Percentiles rank a stretch among this genome's conserved stretches.
Evolutionary conservation across 2,888 invertebrate genomes (phyloP).

Genomic region (Pharmacophagus antenor): DNA sequence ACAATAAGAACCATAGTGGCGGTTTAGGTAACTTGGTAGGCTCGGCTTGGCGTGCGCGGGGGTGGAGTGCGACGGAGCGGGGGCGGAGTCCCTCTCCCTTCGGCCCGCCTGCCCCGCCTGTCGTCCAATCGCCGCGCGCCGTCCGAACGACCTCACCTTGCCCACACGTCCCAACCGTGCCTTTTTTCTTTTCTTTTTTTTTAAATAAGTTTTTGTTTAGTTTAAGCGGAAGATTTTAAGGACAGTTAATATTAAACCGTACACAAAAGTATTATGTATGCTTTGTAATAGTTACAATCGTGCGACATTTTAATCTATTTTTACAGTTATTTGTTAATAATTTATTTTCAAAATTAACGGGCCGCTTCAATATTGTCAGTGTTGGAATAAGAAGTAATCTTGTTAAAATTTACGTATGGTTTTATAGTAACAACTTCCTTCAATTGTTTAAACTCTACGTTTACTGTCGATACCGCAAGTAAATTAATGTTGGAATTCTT

Average conservation of each 20-base stretch:
- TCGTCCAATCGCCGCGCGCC: constrained; percentile 65
- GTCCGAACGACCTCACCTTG: constrained; percentile 72
- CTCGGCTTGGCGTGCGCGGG: constrained; percentile 57
- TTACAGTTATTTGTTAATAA: background rate
- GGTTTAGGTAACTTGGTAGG: constrained; percentile 60
- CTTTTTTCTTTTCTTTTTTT: constrained; percentile 54
- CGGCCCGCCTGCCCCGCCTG: constrained; percentile 67
- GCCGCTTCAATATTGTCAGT: too few relatives aligned
- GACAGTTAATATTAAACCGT: background rate
- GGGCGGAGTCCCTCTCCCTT: constrained; percentile 61
- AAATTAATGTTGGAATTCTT: too few relatives aligned
- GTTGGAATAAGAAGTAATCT: too few relatives aligned
- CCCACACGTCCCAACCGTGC: constrained; percentile 69
- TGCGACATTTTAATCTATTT: background rate
- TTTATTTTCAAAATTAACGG: too few relatives aligned
- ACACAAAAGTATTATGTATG: background rate
- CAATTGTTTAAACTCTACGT: too few relatives aligned
- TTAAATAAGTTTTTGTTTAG: constrained; percentile 16
- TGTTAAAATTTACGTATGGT: too few relatives aligned
- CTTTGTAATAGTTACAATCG: constrained; percentile 28
- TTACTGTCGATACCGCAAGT: too few relatives aligned
- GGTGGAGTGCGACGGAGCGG: constrained; percentile 63
- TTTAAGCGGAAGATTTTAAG: constrained; percentile 7
- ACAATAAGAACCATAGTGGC: constrained; percentile 49
- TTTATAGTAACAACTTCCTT: too few relatives aligned